Evolutionary conservation across 1,140 invertebrate genomes (phyloP).

Genomic region (Panonychus citri): DNA sequence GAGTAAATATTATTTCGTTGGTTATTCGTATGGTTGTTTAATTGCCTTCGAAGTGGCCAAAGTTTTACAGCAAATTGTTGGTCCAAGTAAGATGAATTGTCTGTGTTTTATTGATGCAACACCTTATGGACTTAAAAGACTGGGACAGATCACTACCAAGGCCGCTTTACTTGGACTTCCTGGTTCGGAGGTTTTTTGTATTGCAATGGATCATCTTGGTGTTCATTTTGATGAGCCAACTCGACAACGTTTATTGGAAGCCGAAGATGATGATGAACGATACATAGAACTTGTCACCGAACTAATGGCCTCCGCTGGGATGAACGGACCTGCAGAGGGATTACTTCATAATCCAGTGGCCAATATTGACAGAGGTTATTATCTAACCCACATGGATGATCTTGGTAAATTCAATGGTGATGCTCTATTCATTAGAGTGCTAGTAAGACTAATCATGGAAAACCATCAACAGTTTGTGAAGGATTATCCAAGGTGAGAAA

Average conservation of each 20-base stretch:
- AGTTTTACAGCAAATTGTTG: background rate
- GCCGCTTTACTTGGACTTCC: background rate
- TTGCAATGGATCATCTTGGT: background rate
- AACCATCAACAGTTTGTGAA: background rate
- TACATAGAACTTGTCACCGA: background rate
- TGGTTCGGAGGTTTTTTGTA: background rate
- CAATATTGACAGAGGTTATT: background rate
- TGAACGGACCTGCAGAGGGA: background rate
- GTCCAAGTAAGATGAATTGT: background rate
- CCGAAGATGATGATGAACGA: background rate
- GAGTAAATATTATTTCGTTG: conserved; percentile 45
- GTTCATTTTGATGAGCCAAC: background rate
- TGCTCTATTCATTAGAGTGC: background rate
- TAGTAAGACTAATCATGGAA: background rate
- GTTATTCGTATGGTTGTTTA: conserved; percentile 79
- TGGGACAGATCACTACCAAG: background rate
- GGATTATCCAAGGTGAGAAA: background rate
- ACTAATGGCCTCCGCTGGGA: background rate
- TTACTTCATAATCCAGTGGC: background rate
- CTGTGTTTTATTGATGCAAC: background rate
- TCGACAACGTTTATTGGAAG: background rate
- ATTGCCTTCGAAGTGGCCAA: conserved; percentile 75
- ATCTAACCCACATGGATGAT: background rate
- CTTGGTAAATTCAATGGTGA: background rate
- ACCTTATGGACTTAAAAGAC: background rate